phyloP scores from a whole-genome alignment of 2,888 invertebrate genomes.

The Gortyna flavago region DNA sequence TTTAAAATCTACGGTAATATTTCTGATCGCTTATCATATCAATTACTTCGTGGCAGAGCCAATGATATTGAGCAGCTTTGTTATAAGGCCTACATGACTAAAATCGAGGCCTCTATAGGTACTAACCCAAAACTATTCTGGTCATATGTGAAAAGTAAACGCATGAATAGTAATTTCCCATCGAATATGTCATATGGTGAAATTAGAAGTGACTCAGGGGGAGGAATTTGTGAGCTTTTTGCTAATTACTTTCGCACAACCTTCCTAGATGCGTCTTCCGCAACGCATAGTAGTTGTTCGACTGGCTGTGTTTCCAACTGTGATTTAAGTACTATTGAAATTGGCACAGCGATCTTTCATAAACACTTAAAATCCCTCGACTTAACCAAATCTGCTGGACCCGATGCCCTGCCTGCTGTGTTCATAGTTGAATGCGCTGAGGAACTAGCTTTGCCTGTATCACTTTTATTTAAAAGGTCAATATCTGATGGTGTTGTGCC shows the following conservation, averaged over 20 bases:
- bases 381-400: too few species aligned
- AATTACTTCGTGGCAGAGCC: neutral
- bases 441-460: too few species aligned
- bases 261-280: neutral
- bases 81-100: neutral
- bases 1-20: conserved; percentile 4
- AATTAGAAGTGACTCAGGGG: neutral
- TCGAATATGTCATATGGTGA: conserved; percentile 4
- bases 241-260: conserved; percentile 4
- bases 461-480: too few species aligned
- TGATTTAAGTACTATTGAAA: neutral
- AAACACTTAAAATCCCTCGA: too few species aligned
- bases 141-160: conserved; percentile 2
- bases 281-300: neutral
- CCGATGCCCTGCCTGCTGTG: too few species aligned
- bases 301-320: neutral
- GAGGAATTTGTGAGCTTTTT: neutral
- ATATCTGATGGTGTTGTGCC: too few species aligned
- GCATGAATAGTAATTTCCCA: conserved; percentile 2
- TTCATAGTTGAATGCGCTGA: too few species aligned
- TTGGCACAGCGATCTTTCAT: neutral
- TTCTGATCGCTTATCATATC: neutral
- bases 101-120: neutral
- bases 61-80: neutral
- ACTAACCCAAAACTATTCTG: neutral